Evolutionary conservation across 2,113 vertebrate genomes (phyloP).

Genomic region (Chaetodon trifascialis): DNA sequence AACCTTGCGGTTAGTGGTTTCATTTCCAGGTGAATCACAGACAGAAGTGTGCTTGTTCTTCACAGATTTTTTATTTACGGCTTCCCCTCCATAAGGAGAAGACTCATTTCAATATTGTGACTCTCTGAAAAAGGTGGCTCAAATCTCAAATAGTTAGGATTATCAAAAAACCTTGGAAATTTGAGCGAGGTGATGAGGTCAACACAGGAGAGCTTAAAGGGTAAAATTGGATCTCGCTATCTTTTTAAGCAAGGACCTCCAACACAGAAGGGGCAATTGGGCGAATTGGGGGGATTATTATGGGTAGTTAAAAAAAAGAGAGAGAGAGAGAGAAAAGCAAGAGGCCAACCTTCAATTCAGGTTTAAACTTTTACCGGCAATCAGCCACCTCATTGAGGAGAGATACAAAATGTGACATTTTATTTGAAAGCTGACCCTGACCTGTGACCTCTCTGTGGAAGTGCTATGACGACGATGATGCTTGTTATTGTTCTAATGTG

Average conservation of each 20-base stretch:
- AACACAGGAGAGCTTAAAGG: constrained; percentile 7
- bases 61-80: no score
- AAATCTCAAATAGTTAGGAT: constrained; percentile 19
- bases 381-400: neutral
- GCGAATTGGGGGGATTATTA: neutral
- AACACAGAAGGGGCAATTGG: neutral
- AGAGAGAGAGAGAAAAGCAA: no score
- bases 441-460: neutral
- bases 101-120: constrained; percentile 4
- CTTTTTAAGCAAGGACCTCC: constrained; percentile 15
- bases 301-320: no score
- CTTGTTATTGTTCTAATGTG: neutral
- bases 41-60: neutral
- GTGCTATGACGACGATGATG: neutral
- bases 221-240: constrained; percentile 13
- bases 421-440: constrained; percentile 12
- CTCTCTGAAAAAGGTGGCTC: neutral
- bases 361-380: no score
- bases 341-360: no score
- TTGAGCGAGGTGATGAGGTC: constrained; percentile 29
- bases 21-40: neutral
- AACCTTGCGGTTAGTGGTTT: no score
- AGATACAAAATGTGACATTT: neutral
- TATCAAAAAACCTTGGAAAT: neutral
- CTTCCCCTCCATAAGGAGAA: neutral